Percentiles rank a stretch among this genome's conserved stretches.
phyloP scores from a whole-genome alignment of 2,797 vertebrate species.

The Vireo griseus region DNA sequence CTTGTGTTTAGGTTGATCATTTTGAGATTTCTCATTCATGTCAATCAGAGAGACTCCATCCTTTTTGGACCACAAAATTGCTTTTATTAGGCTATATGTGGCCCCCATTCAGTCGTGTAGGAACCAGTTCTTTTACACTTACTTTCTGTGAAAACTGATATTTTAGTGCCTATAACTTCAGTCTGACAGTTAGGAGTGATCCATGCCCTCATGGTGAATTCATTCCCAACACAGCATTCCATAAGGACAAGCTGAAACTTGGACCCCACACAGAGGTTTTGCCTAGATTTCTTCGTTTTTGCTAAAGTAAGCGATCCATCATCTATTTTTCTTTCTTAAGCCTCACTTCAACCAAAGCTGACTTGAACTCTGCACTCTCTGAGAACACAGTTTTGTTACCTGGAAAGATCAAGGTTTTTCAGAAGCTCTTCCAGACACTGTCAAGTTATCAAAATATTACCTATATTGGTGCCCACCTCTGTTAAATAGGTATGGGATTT shows the following conservation, averaged over 20 bases:
- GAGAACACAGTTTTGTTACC: neutral
- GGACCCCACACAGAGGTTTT: neutral
- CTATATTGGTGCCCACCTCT: neutral
- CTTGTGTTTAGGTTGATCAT: neutral
- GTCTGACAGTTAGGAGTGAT: neutral
- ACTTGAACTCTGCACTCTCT: neutral
- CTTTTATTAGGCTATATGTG: neutral
- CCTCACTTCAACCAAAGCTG: neutral
- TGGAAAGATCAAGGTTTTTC: neutral
- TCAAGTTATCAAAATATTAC: neutral
- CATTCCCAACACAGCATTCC: neutral
- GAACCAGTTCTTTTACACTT: neutral
- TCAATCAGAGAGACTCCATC: neutral
- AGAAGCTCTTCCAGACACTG: neutral
- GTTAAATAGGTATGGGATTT: neutral
- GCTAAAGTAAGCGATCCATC: neutral
- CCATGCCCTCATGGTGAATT: neutral
- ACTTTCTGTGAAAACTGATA: constrained; percentile 11
- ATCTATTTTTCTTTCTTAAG: neutral
- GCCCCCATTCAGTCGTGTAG: neutral
- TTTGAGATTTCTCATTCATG: neutral
- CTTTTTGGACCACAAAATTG: neutral
- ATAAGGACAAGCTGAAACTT: neutral
- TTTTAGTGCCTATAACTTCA: neutral
- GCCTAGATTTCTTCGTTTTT: neutral